Base-by-base conservation (phyloP, 2,797 vertebrate genomes). In the Pangasius krempfi region DNA sequence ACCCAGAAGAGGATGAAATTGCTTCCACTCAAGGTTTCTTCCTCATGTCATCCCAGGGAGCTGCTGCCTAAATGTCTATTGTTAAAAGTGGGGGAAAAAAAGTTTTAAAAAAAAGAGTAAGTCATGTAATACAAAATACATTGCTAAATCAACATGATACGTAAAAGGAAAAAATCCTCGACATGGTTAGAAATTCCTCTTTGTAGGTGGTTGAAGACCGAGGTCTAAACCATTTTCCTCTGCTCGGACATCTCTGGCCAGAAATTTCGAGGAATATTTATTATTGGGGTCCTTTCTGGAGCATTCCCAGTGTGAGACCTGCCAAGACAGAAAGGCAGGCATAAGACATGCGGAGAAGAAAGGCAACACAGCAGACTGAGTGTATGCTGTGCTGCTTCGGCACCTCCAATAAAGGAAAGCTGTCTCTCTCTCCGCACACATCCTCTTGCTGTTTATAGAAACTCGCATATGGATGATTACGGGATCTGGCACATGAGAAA, bases 311-410 rank as follows among this genome's bases (percentile, higher is more conserved):
- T 84, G 37, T 88, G 81, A 33, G 37, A 90, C 54, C 54, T 75
- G 81, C 72, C 75, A 60, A 86, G 87, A 86, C 62, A 89, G 89
- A 91, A 89, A 91, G 89, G 86, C 87, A 84, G 81, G 89, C 88
- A 60, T 90, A 86, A 88, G 88, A 88, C 90, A 47, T 86, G 86
- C 88, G 88, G 90, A 91, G 88, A 91, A 90, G 76, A 92, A 89
- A 90, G 86, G 54, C 83, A 82, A 44, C 88, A 52, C 33, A 50
- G 80, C 70, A 87, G 89, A 60, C 80, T 64, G 82, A 56, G 73
- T 64, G 82, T 64, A 85, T 89, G 37, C 87, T 89, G 87, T 89
- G 89, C 64, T 50, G 58, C 75, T 86, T 86, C 86, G 50, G 54
- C 52, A 70, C 37, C 60, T 83, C 68, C 47, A 54, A 56, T n/a